Evolutionary conservation across 2,113 vertebrate genomes (phyloP).

Genomic region (Chionis minor): DNA sequence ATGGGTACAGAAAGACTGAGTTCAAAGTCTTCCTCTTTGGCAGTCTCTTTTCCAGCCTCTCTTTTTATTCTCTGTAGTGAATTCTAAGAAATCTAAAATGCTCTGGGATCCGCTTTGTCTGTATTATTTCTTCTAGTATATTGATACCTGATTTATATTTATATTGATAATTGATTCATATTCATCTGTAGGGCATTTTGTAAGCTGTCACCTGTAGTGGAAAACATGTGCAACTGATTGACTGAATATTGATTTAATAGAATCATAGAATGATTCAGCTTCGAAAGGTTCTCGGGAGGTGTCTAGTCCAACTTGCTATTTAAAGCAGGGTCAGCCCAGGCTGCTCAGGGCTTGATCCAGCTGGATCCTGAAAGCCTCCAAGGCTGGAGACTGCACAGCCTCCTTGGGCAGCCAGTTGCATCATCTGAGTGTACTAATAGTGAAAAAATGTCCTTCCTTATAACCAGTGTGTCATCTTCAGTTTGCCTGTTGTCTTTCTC

Average conservation of each 20-base stretch:
- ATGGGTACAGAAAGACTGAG: neutral
- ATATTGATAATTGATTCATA: neutral
- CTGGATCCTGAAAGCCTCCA: neutral
- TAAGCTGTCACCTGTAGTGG: neutral
- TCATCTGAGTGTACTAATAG: neutral
- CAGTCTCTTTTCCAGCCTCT: neutral
- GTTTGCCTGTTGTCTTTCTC: neutral
- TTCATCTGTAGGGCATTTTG: neutral
- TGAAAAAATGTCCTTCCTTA: neutral
- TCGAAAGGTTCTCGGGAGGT: neutral
- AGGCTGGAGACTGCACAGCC: neutral
- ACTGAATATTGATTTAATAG: neutral
- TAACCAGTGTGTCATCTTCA: neutral
- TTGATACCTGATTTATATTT: neutral
- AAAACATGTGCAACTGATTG: neutral
- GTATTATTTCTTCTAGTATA: neutral
- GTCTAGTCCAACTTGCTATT: neutral
- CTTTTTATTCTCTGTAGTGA: neutral
- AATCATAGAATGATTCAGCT: neutral
- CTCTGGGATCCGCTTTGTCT: neutral
- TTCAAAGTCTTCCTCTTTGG: neutral
- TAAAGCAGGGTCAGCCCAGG: neutral
- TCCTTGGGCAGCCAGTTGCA: neutral
- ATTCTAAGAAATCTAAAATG: neutral
- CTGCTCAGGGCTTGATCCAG: neutral